Percentiles rank a stretch among this genome's conserved stretches.
These are phyloP conservation scores for Scolopax mira DNA, from an alignment of 2,113 vertebrate species.

Conservation along the genomic window DNA sequence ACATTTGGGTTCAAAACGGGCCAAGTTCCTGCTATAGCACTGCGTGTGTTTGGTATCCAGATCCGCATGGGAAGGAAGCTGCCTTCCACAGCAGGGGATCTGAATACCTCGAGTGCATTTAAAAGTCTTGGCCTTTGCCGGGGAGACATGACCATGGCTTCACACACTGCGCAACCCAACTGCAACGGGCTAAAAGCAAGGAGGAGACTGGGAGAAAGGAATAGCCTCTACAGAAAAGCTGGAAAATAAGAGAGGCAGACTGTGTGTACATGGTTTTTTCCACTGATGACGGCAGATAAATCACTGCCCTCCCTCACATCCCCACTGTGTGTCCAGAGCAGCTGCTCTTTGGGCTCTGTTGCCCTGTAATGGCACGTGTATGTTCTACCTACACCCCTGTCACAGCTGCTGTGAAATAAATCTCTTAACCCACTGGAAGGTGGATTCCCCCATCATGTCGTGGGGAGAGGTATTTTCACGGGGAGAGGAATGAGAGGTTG, in stretches of 20 bases:
- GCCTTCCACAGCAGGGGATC: not conserved
- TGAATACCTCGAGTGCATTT: not conserved
- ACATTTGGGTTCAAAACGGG: slow-evolving; percentile 1
- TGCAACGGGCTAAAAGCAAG: not conserved
- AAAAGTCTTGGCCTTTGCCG: not conserved
- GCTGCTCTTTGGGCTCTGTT: slow-evolving; percentile 9
- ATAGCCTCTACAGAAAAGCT: not conserved
- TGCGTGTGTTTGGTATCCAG: not conserved
- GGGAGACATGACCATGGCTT: not conserved
- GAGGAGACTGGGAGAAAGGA: not conserved
- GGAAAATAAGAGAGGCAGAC: not conserved
- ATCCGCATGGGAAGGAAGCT: not conserved
- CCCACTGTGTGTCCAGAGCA: not conserved
- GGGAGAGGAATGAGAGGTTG: not conserved
- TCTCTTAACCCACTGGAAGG: slow-evolving; percentile 23
- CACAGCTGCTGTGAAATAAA: slow-evolving; percentile 49
- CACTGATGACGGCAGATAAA: slow-evolving; percentile 12
- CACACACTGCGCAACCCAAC: not conserved
- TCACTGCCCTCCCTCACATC: not conserved
- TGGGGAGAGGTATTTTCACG: not conserved
- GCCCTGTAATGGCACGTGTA: not conserved
- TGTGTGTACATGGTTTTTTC: not conserved
- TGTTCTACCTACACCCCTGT: not conserved
- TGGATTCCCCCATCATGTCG: not conserved
- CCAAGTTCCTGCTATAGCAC: not conserved